These are phyloP conservation scores for Heptranchias perlo DNA, from an alignment of 2,113 vertebrate species.

Conservation along the genomic window DNA sequence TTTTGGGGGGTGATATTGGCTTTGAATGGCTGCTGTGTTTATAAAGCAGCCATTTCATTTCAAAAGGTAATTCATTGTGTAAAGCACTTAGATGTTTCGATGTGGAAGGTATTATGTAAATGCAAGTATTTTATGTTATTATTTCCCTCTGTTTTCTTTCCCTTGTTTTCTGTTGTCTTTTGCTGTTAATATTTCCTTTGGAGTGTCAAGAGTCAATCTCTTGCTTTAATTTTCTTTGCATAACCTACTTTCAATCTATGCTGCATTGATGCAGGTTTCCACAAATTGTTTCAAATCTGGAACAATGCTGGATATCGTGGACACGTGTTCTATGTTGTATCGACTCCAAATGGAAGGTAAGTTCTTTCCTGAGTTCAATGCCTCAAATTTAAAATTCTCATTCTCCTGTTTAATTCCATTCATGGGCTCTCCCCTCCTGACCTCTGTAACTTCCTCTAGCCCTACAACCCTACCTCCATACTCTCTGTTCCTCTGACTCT, in stretches of 20 bases:
- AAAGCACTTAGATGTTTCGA: neutral
- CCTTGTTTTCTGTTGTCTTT: neutral
- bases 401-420: neutral
- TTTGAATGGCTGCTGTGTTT: neutral
- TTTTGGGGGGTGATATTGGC: too few species aligned
- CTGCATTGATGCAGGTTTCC: constrained; percentile 59
- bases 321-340: constrained; percentile 77
- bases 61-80: neutral
- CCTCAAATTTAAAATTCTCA: neutral
- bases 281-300: constrained; percentile 55
- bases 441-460: neutral
- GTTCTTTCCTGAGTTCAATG: neutral
- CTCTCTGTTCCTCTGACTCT: neutral
- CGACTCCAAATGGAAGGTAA: constrained; percentile 89
- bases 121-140: neutral
- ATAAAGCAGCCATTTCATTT: neutral
- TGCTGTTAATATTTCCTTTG: too few species aligned
- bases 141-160: neutral
- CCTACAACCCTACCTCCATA: neutral
- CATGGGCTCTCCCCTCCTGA: neutral
- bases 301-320: constrained; percentile 75
- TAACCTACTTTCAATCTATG: neutral
- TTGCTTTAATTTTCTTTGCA: neutral
- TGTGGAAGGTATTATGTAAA: neutral
- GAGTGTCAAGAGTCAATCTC: too few species aligned